phyloP scores from a whole-genome alignment of 2,797 vertebrate genomes.

The Molossus alvarezi region DNA sequence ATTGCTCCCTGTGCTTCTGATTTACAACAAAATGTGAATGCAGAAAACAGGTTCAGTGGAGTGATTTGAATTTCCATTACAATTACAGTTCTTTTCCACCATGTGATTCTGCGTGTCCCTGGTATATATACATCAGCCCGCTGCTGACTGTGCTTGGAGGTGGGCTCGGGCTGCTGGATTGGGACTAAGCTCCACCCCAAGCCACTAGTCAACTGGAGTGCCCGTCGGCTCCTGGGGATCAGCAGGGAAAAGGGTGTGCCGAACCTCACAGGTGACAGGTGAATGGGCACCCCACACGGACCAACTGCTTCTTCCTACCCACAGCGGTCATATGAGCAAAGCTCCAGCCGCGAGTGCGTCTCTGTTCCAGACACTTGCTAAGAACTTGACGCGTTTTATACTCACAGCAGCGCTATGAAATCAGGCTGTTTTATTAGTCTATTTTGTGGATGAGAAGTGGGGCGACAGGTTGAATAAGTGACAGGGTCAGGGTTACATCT shows the following conservation, averaged over 20 bases:
- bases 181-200: slow-evolving; percentile 58
- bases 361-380: not conserved
- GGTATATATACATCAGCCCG: slow-evolving; percentile 72
- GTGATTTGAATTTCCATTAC: slow-evolving; percentile 90
- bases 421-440: not conserved
- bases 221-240: not conserved
- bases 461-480: not conserved
- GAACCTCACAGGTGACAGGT: not conserved
- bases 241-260: not conserved
- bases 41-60: slow-evolving; percentile 89
- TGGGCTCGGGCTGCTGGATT: slow-evolving; percentile 30
- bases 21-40: slow-evolving; percentile 86
- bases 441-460: not conserved
- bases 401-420: not conserved
- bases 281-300: not conserved
- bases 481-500: not conserved
- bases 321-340: accelerated
- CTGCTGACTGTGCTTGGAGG: slow-evolving; percentile 49
- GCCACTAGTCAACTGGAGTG: slow-evolving; percentile 55
- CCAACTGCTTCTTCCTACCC: not conserved
- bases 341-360: not conserved
- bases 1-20: slow-evolving; percentile 86
- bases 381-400: not conserved
- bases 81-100: slow-evolving; percentile 90
- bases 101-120: slow-evolving; percentile 88